These are phyloP conservation scores for Zonotrichia leucophrys DNA, from an alignment of 2,113 vertebrate genomes.

Conservation along the genomic window DNA sequence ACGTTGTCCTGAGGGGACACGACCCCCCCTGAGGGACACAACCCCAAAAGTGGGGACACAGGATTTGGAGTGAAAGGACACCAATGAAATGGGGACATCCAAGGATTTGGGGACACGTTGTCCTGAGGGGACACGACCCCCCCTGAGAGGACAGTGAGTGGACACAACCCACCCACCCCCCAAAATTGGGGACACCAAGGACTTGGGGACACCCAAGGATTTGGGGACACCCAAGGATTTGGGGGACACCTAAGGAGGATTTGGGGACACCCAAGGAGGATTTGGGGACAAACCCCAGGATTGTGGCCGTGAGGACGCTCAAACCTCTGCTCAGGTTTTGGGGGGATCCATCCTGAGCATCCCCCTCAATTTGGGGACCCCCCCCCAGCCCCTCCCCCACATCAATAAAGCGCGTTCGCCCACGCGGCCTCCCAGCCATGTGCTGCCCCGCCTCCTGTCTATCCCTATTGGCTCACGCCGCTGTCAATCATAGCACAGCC, in stretches of 20 bases:
- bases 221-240: background rate
- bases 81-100: no score
- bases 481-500: background rate
- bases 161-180: no score
- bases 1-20: no score
- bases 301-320: background rate
- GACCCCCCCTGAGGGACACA: no score
- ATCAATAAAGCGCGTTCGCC: background rate
- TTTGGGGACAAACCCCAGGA: background rate
- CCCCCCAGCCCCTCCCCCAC: background rate
- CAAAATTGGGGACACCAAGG: no score
- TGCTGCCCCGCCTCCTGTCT: background rate
- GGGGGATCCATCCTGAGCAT: background rate
- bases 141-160: no score
- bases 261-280: background rate
- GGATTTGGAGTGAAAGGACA: no score
- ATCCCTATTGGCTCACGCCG: accelerated
- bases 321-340: background rate
- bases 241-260: no score
- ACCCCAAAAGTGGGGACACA: no score
- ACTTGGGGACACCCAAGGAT: no score
- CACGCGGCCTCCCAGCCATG: background rate
- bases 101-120: no score
- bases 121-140: no score
- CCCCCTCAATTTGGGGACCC: background rate